phyloP scores from a whole-genome alignment of 2,797 vertebrate genomes.

The Percopsis omiscomaycus region DNA sequence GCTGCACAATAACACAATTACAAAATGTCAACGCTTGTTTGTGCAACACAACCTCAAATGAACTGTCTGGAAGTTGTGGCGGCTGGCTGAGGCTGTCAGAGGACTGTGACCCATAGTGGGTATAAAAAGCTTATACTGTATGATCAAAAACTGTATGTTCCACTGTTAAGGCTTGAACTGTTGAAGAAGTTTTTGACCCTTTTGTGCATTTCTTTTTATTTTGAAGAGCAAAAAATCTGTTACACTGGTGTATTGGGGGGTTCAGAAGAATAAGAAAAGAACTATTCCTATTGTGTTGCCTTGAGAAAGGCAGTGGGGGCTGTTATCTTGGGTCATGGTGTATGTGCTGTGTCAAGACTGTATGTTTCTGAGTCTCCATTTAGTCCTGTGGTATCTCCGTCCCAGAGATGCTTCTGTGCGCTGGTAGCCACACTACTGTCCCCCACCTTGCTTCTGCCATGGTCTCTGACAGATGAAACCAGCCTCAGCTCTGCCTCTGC shows the following conservation, averaged over 20 bases:
- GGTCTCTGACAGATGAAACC: slow-evolving; percentile 30
- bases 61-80: slow-evolving; percentile 29
- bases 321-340: slow-evolving; percentile 61
- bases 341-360: slow-evolving; percentile 54
- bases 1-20: slow-evolving; percentile 26
- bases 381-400: slow-evolving; percentile 39
- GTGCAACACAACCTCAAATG: slow-evolving; percentile 25
- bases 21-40: background rate
- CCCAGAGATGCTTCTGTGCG: slow-evolving; percentile 43
- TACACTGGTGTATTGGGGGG: slow-evolving; percentile 14
- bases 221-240: slow-evolving; percentile 22
- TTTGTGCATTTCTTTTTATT: slow-evolving; percentile 47
- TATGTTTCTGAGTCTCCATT: slow-evolving; percentile 60
- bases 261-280: slow-evolving; percentile 14
- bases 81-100: background rate
- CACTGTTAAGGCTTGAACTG: slow-evolving; percentile 5
- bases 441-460: slow-evolving; percentile 22
- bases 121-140: slow-evolving; percentile 34
- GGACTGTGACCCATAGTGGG: background rate
- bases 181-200: slow-evolving; percentile 24
- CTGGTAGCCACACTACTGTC: slow-evolving; percentile 29
- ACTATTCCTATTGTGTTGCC: slow-evolving; percentile 40
- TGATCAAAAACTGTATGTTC: slow-evolving; percentile 34
- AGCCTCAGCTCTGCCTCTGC: slow-evolving; percentile 26
- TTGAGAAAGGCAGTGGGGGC: slow-evolving; percentile 43